phyloP scores from a whole-genome alignment of 2,797 vertebrate genomes.

The Dryobates pubescens region DNA sequence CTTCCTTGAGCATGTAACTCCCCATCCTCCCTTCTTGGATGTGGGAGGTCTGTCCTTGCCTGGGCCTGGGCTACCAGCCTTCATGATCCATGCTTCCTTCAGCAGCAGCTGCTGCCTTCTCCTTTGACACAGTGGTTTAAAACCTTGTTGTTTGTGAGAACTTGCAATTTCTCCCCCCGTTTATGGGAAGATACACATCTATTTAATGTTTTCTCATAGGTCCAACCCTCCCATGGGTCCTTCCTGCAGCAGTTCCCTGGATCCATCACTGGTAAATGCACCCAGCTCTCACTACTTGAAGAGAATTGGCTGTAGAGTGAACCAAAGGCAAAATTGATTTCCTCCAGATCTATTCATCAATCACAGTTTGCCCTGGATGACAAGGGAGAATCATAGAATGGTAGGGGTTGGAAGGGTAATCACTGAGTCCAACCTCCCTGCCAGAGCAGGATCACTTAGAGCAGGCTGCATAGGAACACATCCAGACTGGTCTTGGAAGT shows the following conservation, averaged over 20 bases:
- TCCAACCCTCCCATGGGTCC: background rate
- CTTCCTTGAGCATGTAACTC: rapidly evolving
- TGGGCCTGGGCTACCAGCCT: too few species aligned
- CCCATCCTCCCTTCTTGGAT: too few species aligned
- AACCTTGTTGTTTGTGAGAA: background rate
- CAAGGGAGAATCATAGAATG: background rate
- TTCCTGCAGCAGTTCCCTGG: background rate
- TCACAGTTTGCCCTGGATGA: background rate
- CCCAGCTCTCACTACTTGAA: background rate
- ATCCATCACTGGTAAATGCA: background rate
- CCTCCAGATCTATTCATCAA: background rate
- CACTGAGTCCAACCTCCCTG: background rate
- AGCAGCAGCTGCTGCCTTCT: background rate
- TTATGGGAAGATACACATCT: background rate
- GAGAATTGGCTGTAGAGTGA: background rate
- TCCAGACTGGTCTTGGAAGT: too few species aligned
- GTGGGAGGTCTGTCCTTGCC: background rate
- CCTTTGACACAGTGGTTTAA: background rate
- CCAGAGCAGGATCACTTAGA: too few species aligned
- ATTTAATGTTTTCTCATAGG: background rate
- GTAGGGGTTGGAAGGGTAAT: background rate
- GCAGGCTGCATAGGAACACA: too few species aligned
- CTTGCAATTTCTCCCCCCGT: background rate
- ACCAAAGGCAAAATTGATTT: background rate
- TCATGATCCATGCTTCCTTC: rapidly evolving